A percentile compares a stretch with the other conserved stretches of the same genome.
Conservation (phyloP, 1,140 invertebrate species). For the Platorchestia sp. region DNA sequence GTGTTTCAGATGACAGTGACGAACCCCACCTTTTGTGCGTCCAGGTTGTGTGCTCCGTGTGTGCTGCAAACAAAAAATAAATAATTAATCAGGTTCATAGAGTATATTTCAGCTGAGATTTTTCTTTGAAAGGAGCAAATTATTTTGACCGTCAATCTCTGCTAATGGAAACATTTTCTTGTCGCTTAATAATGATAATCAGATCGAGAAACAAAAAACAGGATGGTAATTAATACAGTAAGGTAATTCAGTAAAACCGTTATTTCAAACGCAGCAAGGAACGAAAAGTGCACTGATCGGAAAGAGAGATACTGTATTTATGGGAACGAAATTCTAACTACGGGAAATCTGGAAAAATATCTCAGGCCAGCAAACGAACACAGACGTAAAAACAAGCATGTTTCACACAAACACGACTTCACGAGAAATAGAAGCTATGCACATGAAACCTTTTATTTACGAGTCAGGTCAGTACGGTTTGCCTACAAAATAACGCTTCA, state of each 20-base stretch:
- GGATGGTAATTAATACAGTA: not conserved
- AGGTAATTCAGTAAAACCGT: not conserved
- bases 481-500: no score
- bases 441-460: no score
- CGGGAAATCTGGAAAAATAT: not conserved
- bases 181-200: not conserved
- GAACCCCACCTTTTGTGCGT: slow-evolving; percentile 25
- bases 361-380: not conserved
- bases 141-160: not conserved
- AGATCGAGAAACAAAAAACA: not conserved
- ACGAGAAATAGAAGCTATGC: not conserved
- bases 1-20: not conserved
- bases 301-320: not conserved
- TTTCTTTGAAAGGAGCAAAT: not conserved
- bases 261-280: not conserved
- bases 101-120: no score
- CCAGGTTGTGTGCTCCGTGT: not conserved
- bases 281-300: not conserved
- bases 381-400: not conserved
- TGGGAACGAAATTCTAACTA: not conserved
- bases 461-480: no score
- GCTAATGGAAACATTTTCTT: not conserved
- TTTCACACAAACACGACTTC: not conserved
- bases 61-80: slow-evolving; percentile 25
- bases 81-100: not conserved